Base-by-base conservation (phyloP, 1,140 invertebrate genomes). In the Pseudomyrmex dendroicus region DNA sequence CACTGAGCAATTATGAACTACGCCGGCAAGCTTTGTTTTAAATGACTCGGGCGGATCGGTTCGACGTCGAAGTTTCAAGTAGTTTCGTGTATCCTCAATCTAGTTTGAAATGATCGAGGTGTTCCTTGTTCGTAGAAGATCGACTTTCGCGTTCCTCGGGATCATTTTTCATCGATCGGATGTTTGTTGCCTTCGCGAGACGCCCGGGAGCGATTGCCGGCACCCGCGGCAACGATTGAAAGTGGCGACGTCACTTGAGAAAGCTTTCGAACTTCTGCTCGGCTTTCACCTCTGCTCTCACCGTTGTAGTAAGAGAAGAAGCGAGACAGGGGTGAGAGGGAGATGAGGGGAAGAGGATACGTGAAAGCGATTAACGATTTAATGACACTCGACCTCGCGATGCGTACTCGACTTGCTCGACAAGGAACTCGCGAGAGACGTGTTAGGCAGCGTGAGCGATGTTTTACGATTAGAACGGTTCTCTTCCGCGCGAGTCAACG, bases 231-330 rank as follows among this genome's bases (percentile, higher is more conserved):
- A 77, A 54, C 57, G 66, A 70, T 83, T 87, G 83, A 88, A 80
- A 80, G 76, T 80, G 56, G 54, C 61, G 83, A 85, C 86, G 73
- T 84, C 77, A 67, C 83, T 44, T 22, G 64, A 50, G 22, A 46
- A 66, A 88, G 87, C 86, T 88, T 88, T 88, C 87, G 73, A 88
- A 88, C 87, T 88, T 88, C 66, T 85, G 61, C 57, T 66, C 50
- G 61, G 61, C 87, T 88, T 88, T 88, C 87, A 85, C 87, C 76
- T 72, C 44, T 67, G 57, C 76, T 85, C 76, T 87, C 72, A 67
- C 83, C 74, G 83, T 48, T 66, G 52, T 64, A 63, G 74, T 7
- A 25, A 78, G 62, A 70, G 64, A 78, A 50, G 25, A 12, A 52
- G 72, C 46, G 25, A 46, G 7, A 35, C 67, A 35, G 35, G 35